phyloP scores from a whole-genome alignment of 2,888 invertebrate genomes.

The Antheraea assamensis region DNA sequence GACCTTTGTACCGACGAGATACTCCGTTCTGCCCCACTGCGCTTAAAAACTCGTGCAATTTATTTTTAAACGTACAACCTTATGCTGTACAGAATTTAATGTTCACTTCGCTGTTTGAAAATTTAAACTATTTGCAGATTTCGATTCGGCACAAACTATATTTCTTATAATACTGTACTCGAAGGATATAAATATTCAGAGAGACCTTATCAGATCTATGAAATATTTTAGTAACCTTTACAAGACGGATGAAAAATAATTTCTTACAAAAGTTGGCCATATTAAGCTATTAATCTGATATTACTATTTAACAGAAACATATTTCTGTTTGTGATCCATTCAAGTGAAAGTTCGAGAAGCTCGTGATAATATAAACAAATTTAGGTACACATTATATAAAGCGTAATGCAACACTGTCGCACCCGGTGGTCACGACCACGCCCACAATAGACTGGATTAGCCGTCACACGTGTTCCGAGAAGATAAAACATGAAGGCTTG shows the following conservation, averaged over 20 bases:
- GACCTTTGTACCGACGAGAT: constrained; percentile 13
- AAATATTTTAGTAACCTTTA: too few relatives aligned
- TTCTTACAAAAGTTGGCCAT: too few relatives aligned
- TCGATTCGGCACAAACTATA: not conserved
- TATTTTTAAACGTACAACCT: constrained; percentile 9
- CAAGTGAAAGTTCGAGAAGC: not conserved
- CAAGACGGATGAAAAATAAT: too few relatives aligned
- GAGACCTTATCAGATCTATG: too few relatives aligned
- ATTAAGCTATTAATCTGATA: too few relatives aligned
- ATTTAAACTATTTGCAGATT: not conserved
- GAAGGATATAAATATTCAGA: too few relatives aligned
- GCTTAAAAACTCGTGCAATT: constrained; percentile 12
- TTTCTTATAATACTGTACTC: not conserved
- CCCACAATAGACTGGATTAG: not conserved
- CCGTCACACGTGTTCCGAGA: not conserved
- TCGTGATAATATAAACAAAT: not conserved
- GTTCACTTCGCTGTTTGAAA: not conserved
- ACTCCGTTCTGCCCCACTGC: constrained; percentile 15
- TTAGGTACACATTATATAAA: too few relatives aligned
- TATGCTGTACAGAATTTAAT: not conserved
- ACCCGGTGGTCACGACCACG: not conserved
- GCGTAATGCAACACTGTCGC: not conserved
- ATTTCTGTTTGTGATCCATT: not conserved
- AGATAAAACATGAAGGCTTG: not conserved
- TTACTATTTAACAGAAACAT: too few relatives aligned